These are phyloP conservation scores for Syrmaticus mikado DNA, from an alignment of 2,113 vertebrate species.

Conservation along the genomic window DNA sequence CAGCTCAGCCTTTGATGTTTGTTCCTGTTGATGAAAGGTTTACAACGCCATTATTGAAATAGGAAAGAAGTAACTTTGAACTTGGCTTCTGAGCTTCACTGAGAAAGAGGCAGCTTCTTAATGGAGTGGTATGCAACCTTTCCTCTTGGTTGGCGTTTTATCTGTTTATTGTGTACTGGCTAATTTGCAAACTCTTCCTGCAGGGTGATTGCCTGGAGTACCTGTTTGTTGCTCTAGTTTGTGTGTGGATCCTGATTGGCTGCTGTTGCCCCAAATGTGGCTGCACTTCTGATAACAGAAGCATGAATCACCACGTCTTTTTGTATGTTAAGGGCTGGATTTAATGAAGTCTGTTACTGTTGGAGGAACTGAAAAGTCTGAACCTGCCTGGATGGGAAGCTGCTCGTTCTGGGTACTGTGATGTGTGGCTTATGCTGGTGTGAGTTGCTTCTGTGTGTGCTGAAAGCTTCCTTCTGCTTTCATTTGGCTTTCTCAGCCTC, in stretches of 20 bases:
- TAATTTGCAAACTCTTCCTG: slow-evolving; percentile 26
- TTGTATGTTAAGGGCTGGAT: not conserved
- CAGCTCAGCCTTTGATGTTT: not conserved
- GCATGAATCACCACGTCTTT: not conserved
- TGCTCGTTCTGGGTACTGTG: not conserved
- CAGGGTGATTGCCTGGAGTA: not conserved
- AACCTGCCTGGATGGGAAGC: not conserved
- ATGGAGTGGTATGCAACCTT: not conserved
- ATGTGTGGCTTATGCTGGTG: not conserved
- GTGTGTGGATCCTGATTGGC: not conserved
- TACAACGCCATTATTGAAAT: not conserved
- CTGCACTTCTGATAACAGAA: not conserved
- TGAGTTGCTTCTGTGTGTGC: not conserved
- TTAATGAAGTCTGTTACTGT: not conserved
- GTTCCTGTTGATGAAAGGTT: not conserved
- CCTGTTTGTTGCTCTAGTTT: not conserved
- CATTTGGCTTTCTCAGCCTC: not conserved
- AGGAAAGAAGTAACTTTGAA: not conserved
- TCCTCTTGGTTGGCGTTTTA: not conserved
- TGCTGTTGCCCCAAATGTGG: not conserved
- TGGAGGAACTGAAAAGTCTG: not conserved
- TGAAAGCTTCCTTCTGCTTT: slow-evolving; percentile 22
- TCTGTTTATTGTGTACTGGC: not conserved
- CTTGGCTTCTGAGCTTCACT: not conserved
- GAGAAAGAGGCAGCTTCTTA: slow-evolving; percentile 14